phyloP scores from a whole-genome alignment of 2,113 vertebrate genomes.

The Nycticorax nycticorax region DNA sequence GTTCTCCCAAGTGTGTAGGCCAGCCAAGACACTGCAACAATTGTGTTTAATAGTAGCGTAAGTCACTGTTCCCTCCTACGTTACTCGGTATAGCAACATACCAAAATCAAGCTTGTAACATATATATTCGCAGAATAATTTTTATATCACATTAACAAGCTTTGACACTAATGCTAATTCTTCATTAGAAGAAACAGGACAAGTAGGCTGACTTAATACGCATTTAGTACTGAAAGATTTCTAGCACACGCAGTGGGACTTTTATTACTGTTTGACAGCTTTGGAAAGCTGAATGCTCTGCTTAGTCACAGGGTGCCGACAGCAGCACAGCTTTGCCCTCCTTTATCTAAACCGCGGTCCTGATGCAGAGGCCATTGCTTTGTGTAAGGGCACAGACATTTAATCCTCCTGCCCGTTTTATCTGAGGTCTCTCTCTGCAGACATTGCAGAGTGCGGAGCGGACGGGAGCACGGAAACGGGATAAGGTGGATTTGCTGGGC shows the following conservation, averaged over 20 bases:
- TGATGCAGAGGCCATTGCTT: too few species aligned
- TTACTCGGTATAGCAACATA: background rate
- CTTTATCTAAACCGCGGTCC: background rate
- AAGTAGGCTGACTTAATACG: background rate
- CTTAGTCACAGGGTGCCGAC: background rate
- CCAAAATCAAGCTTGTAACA: background rate
- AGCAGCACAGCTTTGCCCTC: background rate
- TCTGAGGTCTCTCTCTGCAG: background rate
- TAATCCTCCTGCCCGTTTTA: too few species aligned
- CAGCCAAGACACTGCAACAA: background rate
- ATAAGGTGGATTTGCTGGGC: background rate
- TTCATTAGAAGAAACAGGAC: background rate
- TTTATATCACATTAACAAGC: background rate
- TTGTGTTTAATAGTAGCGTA: background rate
- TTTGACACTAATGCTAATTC: background rate
- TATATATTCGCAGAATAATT: background rate
- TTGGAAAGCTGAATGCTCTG: background rate
- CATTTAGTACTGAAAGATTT: background rate
- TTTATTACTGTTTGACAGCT: background rate
- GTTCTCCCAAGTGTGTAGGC: background rate
- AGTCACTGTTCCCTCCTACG: background rate
- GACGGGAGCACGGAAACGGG: background rate
- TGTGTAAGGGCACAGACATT: background rate
- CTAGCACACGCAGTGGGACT: background rate
- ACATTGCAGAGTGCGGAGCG: background rate